phyloP scores from a whole-genome alignment of 2,888 invertebrate species.

The Lasioglossum figueresi region DNA sequence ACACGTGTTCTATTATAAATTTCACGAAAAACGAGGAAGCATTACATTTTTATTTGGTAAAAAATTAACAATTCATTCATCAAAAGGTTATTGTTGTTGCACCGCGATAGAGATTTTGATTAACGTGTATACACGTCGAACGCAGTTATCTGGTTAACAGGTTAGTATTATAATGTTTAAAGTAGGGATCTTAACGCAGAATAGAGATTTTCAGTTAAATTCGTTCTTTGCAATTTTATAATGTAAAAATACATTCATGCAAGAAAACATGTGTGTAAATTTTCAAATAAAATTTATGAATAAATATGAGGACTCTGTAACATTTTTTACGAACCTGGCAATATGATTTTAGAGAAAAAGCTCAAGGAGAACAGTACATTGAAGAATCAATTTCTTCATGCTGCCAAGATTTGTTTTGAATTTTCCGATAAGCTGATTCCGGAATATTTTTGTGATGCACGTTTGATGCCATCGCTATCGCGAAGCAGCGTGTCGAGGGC shows the following conservation, averaged over 20 bases:
- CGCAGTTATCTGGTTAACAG: too few species aligned
- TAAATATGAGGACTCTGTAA: neutral
- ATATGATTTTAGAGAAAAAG: neutral
- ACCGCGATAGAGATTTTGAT: too few species aligned
- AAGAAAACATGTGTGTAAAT: neutral
- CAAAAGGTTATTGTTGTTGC: too few species aligned
- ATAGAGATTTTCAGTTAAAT: neutral
- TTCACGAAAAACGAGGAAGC: too few species aligned
- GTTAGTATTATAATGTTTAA: too few species aligned
- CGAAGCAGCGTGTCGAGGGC: conserved; percentile 75
- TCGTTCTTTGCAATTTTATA: neutral
- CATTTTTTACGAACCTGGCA: neutral
- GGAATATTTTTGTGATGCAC: neutral
- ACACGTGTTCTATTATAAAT: too few species aligned
- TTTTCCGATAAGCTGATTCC: neutral
- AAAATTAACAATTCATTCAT: too few species aligned
- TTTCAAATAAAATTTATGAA: neutral
- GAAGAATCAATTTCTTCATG: neutral
- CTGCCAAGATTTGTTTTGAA: neutral
- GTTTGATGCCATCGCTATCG: conserved; percentile 4
- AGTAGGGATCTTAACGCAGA: neutral
- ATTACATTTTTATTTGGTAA: too few species aligned
- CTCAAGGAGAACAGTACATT: neutral
- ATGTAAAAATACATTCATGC: neutral
- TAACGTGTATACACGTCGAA: too few species aligned